These are phyloP conservation scores for Sander vitreus DNA, from an alignment of 2,113 vertebrate genomes.

Conservation along the genomic window DNA sequence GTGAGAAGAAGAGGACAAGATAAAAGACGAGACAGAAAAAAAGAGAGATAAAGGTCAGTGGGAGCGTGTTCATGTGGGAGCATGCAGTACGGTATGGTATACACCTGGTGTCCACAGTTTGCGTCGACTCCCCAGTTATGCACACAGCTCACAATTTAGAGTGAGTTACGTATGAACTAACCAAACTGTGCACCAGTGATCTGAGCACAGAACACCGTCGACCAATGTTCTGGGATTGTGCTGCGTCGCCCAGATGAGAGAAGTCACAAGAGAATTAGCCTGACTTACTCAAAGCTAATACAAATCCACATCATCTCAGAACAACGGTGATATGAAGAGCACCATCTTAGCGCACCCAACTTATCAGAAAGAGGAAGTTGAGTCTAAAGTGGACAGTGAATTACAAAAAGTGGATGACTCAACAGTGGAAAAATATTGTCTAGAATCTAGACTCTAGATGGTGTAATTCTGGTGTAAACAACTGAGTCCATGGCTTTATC, in stretches of 20 bases:
- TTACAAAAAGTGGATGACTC: constrained; percentile 26
- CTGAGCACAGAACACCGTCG: constrained; percentile 14
- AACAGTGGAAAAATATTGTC: constrained; percentile 21
- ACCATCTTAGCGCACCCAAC: not conserved
- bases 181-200: not conserved
- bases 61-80: constrained; percentile 22
- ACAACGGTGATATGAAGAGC: not conserved
- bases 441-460: not conserved
- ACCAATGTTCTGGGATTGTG: constrained; percentile 6
- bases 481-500: constrained; percentile 11
- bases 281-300: constrained; percentile 12
- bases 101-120: constrained; percentile 39
- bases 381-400: not conserved
- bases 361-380: constrained; percentile 35
- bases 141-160: constrained; percentile 41
- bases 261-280: not conserved
- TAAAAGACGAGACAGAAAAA: constrained; percentile 53
- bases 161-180: constrained; percentile 4
- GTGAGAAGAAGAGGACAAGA: constrained; percentile 61
- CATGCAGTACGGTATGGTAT: constrained; percentile 2
- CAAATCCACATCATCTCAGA: constrained; percentile 9
- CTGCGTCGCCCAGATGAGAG: not conserved
- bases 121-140: constrained; percentile 23
- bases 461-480: constrained; percentile 49
- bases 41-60: constrained; percentile 22